Base-by-base conservation (phyloP, 2,113 vertebrate species). In the Vombatus ursinus region DNA sequence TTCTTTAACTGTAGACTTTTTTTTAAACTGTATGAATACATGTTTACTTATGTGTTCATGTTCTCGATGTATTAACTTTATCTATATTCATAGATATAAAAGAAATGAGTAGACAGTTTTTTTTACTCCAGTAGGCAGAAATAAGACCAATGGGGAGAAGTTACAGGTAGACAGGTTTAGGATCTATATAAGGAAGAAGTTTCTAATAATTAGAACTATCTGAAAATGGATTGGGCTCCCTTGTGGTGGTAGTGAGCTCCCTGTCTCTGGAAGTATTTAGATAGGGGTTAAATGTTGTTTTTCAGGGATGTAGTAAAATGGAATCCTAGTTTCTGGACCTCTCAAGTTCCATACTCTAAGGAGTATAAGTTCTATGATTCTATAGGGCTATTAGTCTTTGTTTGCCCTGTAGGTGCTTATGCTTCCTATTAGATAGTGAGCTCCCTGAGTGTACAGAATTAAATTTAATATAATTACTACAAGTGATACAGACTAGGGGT, bases 371-470 rank as follows among this genome's bases (percentile, higher is more conserved):
- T 49, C 91, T 61, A 16, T 16, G 52, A 54, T 52, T 91, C 37
- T 49, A 1, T 9, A 25, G 2, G 1, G 28, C 28, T 28, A 11
- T 16, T 31, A 37, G 14, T 51, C 94, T 22, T 90, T 92, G 31
- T 92, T 92, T 37, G 44, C 92, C 25, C 14, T 26, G 24, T 47
- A 47, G 19, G n/a, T 92, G 90, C 77, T 54, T 89, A 53, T 6
- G 89, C 96, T 61, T 90, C 16, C 92, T 37, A 68, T 90, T 68
- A 47, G 77, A 22, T 54, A 95, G 93, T 94, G 90, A 90, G 50
- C 10, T 16, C 51, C 4, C 68, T 22, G 22, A 52, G 26, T 52
- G 16, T n/a, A 50, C 51, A 92, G 25, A 93, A 48, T 51, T 53
- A 57, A 57, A 10, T 68, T 68, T 37, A 68, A 14, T 37, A 68